These are phyloP conservation scores for Netelia inedita DNA, from an alignment of 2,888 invertebrate species.

Conservation along the genomic window DNA sequence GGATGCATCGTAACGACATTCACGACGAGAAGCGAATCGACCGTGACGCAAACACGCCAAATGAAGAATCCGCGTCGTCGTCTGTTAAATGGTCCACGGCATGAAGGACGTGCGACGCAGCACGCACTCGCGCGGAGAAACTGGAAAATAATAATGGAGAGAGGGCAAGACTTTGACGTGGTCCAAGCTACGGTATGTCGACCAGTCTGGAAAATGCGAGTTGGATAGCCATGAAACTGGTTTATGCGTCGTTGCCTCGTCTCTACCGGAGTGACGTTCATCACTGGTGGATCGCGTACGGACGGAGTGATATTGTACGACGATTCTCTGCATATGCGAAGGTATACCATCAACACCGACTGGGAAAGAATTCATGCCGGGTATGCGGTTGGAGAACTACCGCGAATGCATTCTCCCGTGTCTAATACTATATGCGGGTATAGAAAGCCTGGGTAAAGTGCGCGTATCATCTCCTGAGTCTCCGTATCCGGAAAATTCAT, in stretches of 20 bases:
- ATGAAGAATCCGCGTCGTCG: slow-evolving; percentile 53
- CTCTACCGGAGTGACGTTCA: slow-evolving; percentile 70
- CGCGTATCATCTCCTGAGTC: not conserved
- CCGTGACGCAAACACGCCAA: slow-evolving; percentile 5
- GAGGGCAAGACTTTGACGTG: slow-evolving; percentile 74
- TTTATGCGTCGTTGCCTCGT: slow-evolving; percentile 81
- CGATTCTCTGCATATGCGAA: not conserved
- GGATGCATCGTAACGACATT: slow-evolving; percentile 20
- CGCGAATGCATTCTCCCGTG: slow-evolving; percentile 10
- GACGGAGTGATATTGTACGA: not conserved
- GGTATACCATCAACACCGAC: slow-evolving; percentile 48
- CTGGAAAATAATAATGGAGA: slow-evolving; percentile 33
- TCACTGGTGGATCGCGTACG: slow-evolving; percentile 36
- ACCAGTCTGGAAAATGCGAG: slow-evolving; percentile 80
- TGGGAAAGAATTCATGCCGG: slow-evolving; percentile 21
- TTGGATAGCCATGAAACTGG: slow-evolving; percentile 84
- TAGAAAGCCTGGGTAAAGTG: slow-evolving; percentile 3
- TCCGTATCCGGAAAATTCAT: not conserved
- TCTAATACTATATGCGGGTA: slow-evolving; percentile 17
- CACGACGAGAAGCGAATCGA: not conserved
- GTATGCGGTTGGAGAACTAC: not conserved
- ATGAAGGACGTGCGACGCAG: slow-evolving; percentile 39
- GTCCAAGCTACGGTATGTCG: slow-evolving; percentile 74
- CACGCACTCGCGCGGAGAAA: slow-evolving; percentile 48
- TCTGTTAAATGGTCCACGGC: slow-evolving; percentile 79